These are phyloP conservation scores for Pseudopipra pipra DNA, from an alignment of 2,113 vertebrate genomes.

Conservation along the genomic window DNA sequence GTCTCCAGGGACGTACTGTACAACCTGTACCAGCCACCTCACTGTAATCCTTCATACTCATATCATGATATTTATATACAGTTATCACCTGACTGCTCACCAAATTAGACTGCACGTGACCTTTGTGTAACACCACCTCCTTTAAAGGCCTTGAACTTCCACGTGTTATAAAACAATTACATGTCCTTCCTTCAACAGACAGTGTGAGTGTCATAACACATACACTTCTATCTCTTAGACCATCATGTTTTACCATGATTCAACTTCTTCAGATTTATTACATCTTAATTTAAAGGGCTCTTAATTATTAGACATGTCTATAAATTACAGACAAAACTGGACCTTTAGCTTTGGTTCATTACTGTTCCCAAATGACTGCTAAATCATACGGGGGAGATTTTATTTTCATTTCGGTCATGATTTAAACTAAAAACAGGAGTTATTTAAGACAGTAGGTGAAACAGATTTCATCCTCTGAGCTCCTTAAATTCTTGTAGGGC, in stretches of 20 bases:
- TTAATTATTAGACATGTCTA: background rate
- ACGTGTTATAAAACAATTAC: background rate
- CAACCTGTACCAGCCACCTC: background rate
- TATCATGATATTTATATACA: fast-evolving
- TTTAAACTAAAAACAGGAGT: background rate
- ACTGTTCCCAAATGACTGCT: background rate
- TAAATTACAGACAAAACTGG: background rate
- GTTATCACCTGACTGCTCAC: background rate
- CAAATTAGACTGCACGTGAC: background rate
- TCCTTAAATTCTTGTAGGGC: background rate
- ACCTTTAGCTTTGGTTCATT: background rate
- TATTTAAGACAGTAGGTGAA: background rate
- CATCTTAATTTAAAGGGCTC: background rate
- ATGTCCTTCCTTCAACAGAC: background rate
- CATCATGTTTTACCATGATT: background rate
- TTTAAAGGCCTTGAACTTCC: background rate
- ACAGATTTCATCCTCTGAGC: background rate
- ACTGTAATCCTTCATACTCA: background rate
- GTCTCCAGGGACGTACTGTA: background rate
- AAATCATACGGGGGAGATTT: background rate
- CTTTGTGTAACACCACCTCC: background rate
- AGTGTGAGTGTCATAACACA: background rate
- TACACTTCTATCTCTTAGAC: background rate
- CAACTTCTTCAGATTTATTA: background rate
- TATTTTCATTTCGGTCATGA: background rate